Base-by-base conservation (phyloP, 2,113 vertebrate genomes). In the Rhabdornis inornatus region DNA sequence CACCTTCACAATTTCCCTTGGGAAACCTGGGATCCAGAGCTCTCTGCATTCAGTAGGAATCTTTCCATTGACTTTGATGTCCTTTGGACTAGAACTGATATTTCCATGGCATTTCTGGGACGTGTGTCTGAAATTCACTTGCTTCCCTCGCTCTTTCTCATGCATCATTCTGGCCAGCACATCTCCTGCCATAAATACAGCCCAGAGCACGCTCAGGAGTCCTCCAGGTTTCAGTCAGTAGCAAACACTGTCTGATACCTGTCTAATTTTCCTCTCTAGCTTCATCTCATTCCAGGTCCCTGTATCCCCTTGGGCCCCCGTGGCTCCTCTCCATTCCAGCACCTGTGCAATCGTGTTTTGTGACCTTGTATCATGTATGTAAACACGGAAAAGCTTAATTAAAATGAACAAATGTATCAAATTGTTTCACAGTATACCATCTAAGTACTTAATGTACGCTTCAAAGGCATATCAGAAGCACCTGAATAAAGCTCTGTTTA, bases 1-100 rank as follows among this genome's bases (percentile, higher is more conserved):
- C 53, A 8, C 83, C 74, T 87, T 81, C 65, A 45, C 0, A 0
- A 22, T 76, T 94, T 76, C 87, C 61, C 84, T 7, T 8, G 93
- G 74, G 96, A 89, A 94, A 91, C 53, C 81, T 55, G 77, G 77
- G 87, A 85, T 95, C 87, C 92, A 89, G 74, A 94, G 69, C 44
- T 60, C 80, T 95, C 74, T 87, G 65, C 47, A 12, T 63, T 92
- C 83, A 82, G 61, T 33, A 91, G 53, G 49, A 92, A 89, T 92
- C 77, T 94, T 96, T 96, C 95, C 95, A 79, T 13, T 39, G 93
- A 89, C 49, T 92, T 95, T 92, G 94, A 94, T 94, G 88, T 94
- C 88, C 95, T 89, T 94, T 96, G 93, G 95, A 92, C 60, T 13
- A 18, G 65, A 86, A 57, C 72, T 55, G 55, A 1, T 31, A 75